Evolutionary conservation across 2,113 vertebrate species (phyloP).

Genomic region (Tachycineta bicolor): DNA sequence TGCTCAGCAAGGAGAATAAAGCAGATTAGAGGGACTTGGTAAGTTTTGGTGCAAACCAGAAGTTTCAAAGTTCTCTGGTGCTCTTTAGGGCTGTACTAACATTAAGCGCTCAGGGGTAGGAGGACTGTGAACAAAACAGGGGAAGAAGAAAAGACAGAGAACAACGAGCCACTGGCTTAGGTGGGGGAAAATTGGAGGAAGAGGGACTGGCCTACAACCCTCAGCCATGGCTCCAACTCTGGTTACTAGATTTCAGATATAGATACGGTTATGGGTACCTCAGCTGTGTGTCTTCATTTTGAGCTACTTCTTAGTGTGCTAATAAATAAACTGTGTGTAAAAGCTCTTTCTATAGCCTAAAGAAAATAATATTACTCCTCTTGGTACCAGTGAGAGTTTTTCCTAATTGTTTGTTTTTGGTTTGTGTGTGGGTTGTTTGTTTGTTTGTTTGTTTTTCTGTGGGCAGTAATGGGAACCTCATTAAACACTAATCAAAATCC

Average conservation of each 20-base stretch:
- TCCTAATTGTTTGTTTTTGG: neutral
- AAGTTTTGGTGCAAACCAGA: neutral
- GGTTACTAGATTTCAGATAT: neutral
- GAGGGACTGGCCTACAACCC: neutral
- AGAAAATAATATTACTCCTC: neutral
- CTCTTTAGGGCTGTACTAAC: neutral
- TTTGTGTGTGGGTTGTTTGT: neutral
- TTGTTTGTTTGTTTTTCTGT: neutral
- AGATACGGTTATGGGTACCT: neutral
- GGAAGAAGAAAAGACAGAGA: neutral
- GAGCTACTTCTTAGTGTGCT: neutral
- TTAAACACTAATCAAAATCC: neutral
- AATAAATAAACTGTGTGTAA: neutral
- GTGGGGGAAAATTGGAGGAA: neutral
- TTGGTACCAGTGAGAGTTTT: neutral
- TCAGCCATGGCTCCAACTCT: neutral
- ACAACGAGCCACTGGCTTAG: neutral
- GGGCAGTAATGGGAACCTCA: neutral
- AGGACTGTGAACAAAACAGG: neutral
- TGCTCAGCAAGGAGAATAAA: neutral
- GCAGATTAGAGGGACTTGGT: neutral
- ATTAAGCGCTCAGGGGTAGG: neutral
- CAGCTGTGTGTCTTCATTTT: neutral
- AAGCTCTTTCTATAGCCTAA: neutral
- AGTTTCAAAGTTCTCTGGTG: neutral